phyloP scores from a whole-genome alignment of 1,140 invertebrate species.

The Drosophila grimshawi region DNA sequence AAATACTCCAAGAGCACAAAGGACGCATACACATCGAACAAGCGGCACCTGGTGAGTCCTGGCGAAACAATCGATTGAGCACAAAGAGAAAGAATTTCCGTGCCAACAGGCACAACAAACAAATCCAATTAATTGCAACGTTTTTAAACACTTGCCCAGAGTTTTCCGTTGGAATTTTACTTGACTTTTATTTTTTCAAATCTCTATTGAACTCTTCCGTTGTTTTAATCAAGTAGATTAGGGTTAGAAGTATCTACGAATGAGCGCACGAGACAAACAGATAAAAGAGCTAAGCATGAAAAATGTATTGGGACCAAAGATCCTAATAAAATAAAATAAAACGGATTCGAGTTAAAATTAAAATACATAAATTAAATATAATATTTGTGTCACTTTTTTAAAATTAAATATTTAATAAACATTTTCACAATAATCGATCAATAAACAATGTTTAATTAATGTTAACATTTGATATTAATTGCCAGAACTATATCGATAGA shows the following conservation, averaged over 20 bases:
- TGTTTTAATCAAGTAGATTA: slow-evolving; percentile 13
- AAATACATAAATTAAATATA: neutral
- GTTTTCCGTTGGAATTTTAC: slow-evolving; percentile 1
- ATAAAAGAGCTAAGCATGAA: too few relatives aligned
- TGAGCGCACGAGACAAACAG: neutral
- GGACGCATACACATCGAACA: slow-evolving; percentile 84
- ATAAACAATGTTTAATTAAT: too few relatives aligned
- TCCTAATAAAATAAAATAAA: too few relatives aligned
- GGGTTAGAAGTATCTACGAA: neutral
- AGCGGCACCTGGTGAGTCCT: slow-evolving; percentile 59
- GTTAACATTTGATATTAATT: too few relatives aligned
- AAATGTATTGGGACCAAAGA: too few relatives aligned
- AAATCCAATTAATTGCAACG: slow-evolving; percentile 79
- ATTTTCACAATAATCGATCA: too few relatives aligned
- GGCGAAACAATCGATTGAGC: slow-evolving; percentile 16
- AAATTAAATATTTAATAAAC: too few relatives aligned
- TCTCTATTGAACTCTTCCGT: slow-evolving; percentile 46
- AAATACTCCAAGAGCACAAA: slow-evolving; percentile 76
- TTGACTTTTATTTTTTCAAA: slow-evolving; percentile 44
- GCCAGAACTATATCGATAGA: too few relatives aligned
- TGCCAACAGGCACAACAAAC: slow-evolving; percentile 61
- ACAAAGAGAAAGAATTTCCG: neutral
- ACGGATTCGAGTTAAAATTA: neutral
- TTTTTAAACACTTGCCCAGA: slow-evolving; percentile 6
- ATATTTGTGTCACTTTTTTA: too few relatives aligned